These are phyloP conservation scores for Limenitis camilla DNA, from an alignment of 2,888 invertebrate species.

Conservation along the genomic window DNA sequence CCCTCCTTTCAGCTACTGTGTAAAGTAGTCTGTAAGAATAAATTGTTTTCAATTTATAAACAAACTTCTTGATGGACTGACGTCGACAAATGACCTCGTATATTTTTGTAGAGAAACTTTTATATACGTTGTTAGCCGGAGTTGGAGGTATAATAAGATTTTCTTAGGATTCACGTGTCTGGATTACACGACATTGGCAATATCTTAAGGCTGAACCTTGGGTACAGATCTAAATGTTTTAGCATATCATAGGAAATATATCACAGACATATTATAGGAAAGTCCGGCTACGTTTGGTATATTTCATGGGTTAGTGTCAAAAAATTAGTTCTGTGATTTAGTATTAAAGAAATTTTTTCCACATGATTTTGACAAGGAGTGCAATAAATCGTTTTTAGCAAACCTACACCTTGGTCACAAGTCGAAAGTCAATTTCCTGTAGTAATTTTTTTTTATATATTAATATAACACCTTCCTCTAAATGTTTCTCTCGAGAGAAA, in stretches of 20 bases:
- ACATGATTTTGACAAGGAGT: too few species aligned
- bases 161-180: constrained; percentile 17
- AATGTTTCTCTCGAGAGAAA: too few species aligned
- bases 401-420: too few species aligned
- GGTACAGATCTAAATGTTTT: constrained; percentile 6
- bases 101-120: constrained; percentile 16
- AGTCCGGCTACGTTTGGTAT: too few species aligned
- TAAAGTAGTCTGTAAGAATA: constrained; percentile 7
- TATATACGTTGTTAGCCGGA: constrained; percentile 11
- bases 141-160: constrained; percentile 22
- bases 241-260: background rate
- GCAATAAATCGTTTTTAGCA: too few species aligned
- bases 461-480: too few species aligned
- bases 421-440: too few species aligned
- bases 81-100: constrained; percentile 13
- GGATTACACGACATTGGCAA: constrained; percentile 8
- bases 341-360: too few species aligned
- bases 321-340: too few species aligned
- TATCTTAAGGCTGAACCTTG: constrained; percentile 10
- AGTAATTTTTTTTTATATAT: too few species aligned
- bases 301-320: too few species aligned
- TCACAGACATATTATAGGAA: too few species aligned
- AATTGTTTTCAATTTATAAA: constrained; percentile 12
- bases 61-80: constrained; percentile 8
- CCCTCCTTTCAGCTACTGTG: background rate